Conservation (phyloP, 2,113 vertebrate genomes). For the Dicrurus megarhynchus region DNA sequence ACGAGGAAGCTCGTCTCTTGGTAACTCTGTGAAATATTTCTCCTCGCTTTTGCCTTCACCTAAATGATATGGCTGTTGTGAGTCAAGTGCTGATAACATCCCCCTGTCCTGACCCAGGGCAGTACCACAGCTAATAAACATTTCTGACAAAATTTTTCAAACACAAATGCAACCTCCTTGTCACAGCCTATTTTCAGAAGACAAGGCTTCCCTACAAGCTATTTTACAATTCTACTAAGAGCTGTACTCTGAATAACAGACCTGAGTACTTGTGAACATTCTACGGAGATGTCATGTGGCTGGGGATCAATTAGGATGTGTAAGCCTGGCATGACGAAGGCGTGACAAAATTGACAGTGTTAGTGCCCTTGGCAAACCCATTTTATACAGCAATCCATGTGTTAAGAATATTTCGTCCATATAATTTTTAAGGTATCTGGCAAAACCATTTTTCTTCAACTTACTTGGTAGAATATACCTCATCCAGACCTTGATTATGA, state of each 20-base stretch:
- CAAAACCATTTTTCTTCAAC: not conserved
- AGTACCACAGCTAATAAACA: not conserved
- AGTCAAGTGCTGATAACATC: not conserved
- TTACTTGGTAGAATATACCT: not conserved
- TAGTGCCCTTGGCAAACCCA: not conserved
- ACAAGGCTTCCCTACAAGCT: not conserved
- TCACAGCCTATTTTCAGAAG: not conserved
- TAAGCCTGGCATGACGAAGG: not conserved
- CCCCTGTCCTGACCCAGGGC: not conserved
- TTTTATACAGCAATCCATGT: not conserved
- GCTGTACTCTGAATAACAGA: not conserved
- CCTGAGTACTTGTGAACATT: not conserved
- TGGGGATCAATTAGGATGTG: not conserved
- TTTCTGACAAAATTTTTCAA: not conserved
- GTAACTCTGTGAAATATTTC: not conserved
- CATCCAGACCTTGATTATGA: not conserved
- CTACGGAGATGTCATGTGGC: not conserved
- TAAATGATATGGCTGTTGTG: not conserved
- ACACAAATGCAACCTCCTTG: not conserved
- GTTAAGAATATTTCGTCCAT: not conserved
- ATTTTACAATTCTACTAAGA: not conserved
- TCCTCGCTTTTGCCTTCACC: not conserved
- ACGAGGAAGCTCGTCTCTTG: not conserved
- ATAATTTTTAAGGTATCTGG: not conserved
- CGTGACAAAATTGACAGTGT: not conserved